phyloP scores from a whole-genome alignment of 2,888 invertebrate species.

The Lepas anatifera region DNA sequence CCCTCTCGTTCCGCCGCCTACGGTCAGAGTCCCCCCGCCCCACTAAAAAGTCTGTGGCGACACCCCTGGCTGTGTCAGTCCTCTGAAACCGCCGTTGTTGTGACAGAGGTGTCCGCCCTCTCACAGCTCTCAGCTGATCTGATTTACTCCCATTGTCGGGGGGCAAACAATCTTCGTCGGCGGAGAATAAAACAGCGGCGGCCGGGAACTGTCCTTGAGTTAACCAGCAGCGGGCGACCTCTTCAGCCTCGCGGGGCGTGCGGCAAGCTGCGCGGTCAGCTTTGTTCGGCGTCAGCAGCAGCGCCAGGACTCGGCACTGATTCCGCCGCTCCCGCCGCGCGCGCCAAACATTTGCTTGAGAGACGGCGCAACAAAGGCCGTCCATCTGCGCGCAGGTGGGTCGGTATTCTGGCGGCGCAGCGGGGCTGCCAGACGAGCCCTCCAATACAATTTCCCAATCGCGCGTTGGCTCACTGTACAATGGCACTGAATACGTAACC shows the following conservation, averaged over 20 bases:
- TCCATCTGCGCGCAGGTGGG: not conserved
- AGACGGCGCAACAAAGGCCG: not conserved
- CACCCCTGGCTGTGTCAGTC: too few species aligned
- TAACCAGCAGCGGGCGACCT: not conserved
- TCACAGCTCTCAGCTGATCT: not conserved
- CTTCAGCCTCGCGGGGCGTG: too few species aligned
- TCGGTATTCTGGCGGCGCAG: not conserved
- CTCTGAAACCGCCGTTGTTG: too few species aligned
- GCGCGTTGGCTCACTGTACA: not conserved
- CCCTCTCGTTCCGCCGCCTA: too few species aligned
- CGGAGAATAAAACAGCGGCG: not conserved
- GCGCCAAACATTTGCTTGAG: conserved; percentile 1
- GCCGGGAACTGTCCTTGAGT: not conserved
- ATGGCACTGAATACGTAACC: not conserved
- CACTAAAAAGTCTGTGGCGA: too few species aligned
- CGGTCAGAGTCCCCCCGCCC: too few species aligned
- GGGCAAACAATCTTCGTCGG: not conserved
- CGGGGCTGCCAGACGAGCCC: not conserved
- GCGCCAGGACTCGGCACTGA: too few species aligned
- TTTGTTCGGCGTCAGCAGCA: too few species aligned
- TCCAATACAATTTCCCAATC: conserved; percentile 2
- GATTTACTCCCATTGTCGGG: not conserved
- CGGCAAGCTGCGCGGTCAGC: too few species aligned
- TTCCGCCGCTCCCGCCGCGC: not conserved
- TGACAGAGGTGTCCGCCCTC: too few species aligned